Conservation (phyloP, 2,113 vertebrate species). For the Struthidea cinerea region DNA sequence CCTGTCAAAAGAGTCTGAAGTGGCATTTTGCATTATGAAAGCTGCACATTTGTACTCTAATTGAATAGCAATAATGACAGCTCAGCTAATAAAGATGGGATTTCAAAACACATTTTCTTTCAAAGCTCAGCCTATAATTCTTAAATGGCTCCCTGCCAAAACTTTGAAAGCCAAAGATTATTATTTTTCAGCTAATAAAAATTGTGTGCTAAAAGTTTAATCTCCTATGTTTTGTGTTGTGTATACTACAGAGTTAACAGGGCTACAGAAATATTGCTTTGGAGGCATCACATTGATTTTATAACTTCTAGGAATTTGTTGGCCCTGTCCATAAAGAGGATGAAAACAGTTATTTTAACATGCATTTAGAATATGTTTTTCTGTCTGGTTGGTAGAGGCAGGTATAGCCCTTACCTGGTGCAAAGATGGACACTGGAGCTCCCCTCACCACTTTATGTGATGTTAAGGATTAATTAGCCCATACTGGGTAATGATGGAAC, state of each 20-base stretch:
- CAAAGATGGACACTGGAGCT: background rate
- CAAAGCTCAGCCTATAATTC: background rate
- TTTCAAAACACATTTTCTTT: constrained; percentile 16
- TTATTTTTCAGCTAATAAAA: constrained; percentile 18
- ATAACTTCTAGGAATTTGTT: background rate
- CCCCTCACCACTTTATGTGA: background rate
- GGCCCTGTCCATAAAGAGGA: background rate
- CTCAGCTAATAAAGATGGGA: constrained; percentile 9
- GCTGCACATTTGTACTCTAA: background rate
- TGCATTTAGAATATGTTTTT: background rate
- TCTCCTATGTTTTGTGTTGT: background rate
- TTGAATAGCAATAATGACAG: constrained; percentile 10
- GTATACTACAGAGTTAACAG: background rate
- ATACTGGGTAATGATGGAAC: background rate
- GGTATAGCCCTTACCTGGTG: background rate
- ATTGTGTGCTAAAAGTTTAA: background rate
- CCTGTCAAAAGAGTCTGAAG: background rate
- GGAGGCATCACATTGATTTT: background rate
- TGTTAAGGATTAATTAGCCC: background rate
- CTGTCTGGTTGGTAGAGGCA: background rate
- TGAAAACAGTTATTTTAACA: background rate
- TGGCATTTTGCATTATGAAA: background rate
- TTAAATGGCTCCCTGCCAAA: constrained; percentile 21
- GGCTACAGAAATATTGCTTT: background rate
- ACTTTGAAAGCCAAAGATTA: constrained; percentile 9